phyloP scores from a whole-genome alignment of 2,888 invertebrate species.

The Ceraclea dissimilis region DNA sequence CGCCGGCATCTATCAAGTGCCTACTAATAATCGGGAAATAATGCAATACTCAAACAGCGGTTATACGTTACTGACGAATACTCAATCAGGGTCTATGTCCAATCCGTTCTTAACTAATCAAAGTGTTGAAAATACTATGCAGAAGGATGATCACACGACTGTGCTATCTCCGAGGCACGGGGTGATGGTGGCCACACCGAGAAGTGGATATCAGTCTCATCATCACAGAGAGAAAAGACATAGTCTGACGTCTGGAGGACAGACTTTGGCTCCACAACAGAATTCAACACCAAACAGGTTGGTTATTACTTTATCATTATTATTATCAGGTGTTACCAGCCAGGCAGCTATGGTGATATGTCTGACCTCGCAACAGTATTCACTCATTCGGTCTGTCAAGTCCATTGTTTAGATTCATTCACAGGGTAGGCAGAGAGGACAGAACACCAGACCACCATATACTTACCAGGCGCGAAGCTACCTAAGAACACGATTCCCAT shows the following conservation, averaged over 20 bases:
- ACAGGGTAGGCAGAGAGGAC: too few species aligned
- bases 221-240: constrained; percentile 48
- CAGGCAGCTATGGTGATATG: too few species aligned
- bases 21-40: neutral
- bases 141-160: neutral
- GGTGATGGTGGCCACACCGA: constrained; percentile 30
- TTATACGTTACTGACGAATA: constrained; percentile 10
- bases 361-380: too few species aligned
- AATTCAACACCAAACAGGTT: constrained; percentile 38
- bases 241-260: constrained; percentile 43
- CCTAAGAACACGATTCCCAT: too few species aligned
- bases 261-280: constrained; percentile 36
- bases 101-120: constrained; percentile 11
- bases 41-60: constrained; percentile 12
- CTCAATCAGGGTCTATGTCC: neutral
- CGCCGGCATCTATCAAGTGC: neutral
- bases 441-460: too few species aligned
- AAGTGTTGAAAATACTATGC: neutral
- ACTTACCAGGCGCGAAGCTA: too few species aligned
- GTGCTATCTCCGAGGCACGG: constrained; percentile 36
- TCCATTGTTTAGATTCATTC: too few species aligned
- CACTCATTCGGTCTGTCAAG: too few species aligned
- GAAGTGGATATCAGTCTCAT: constrained; percentile 23
- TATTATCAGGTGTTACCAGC: too few species aligned
- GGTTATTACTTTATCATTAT: too few species aligned